Conservation (phyloP, 1,140 invertebrate genomes). For the Drosophila littoralis region DNA sequence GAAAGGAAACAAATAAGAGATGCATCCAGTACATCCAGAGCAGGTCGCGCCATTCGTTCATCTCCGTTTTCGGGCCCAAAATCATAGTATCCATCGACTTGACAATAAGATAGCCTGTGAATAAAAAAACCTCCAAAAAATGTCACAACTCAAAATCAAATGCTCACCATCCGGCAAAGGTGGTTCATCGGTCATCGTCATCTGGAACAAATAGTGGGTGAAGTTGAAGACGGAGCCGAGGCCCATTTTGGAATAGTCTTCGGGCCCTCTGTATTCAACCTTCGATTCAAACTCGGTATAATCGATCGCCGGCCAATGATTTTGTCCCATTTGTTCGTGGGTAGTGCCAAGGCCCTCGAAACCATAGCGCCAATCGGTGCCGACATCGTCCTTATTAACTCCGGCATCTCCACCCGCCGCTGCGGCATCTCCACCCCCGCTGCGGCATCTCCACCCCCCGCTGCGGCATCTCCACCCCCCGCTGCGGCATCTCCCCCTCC, state of each 20-base stretch:
- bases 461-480: neutral
- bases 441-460: neutral
- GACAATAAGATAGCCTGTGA: conserved; percentile 61
- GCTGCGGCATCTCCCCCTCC: neutral
- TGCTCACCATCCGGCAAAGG: conserved; percentile 18
- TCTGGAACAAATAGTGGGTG: conserved; percentile 41
- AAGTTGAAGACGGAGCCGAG: conserved; percentile 49
- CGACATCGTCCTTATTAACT: neutral
- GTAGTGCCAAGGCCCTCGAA: conserved; percentile 42
- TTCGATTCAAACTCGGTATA: conserved; percentile 28
- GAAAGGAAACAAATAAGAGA: conserved; percentile 85
- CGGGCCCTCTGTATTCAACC: conserved; percentile 2
- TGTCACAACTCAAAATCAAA: neutral
- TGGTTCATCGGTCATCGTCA: conserved; percentile 21
- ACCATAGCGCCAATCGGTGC: neutral
- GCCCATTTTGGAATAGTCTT: neutral
- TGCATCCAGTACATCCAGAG: conserved; percentile 86
- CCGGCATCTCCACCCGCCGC: neutral
- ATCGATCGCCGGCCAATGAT: conserved; percentile 32
- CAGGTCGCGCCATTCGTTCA: conserved; percentile 86
- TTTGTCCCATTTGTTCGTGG: conserved; percentile 56
- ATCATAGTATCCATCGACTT: conserved; percentile 33
- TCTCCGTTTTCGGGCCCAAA: conserved; percentile 78
- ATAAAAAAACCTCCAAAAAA: neutral
- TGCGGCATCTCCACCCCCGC: neutral